phyloP scores from a whole-genome alignment of 2,888 invertebrate genomes.

The Idaea aversata region DNA sequence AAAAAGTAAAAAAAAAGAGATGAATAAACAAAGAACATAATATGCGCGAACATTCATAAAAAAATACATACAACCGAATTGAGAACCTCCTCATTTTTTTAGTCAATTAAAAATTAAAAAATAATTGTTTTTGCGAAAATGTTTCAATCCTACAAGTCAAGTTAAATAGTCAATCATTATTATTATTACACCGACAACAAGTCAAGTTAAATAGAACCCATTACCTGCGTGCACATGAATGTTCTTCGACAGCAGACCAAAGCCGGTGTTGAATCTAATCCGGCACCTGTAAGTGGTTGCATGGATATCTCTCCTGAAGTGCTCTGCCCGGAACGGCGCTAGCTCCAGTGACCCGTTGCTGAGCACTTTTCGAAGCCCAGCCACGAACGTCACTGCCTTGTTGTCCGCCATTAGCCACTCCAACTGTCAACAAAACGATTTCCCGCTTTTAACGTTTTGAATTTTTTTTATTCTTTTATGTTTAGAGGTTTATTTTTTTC shows the following conservation, averaged over 20 bases:
- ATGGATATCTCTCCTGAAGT: conserved; percentile 91
- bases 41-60: too few relatives aligned
- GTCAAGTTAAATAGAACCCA: background rate
- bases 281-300: conserved; percentile 88
- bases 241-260: conserved; percentile 89
- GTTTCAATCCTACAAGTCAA: too few relatives aligned
- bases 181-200: too few relatives aligned
- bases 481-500: background rate
- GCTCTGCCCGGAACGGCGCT: conserved; percentile 89
- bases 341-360: conserved; percentile 93
- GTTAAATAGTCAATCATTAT: too few relatives aligned
- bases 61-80: too few relatives aligned
- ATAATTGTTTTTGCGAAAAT: too few relatives aligned
- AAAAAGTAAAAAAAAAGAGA: too few relatives aligned
- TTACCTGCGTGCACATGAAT: conserved; percentile 94
- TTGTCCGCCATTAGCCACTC: conserved; percentile 89
- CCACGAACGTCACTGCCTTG: conserved; percentile 82
- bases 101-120: too few relatives aligned
- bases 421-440: conserved; percentile 66
- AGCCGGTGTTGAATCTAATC: conserved; percentile 60
- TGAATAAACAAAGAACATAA: too few relatives aligned
- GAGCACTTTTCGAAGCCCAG: conserved; percentile 87
- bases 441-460: conserved; percentile 5
- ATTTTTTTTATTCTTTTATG: background rate
- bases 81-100: too few relatives aligned